These are phyloP conservation scores for Plutella xylostella DNA, from an alignment of 2,888 invertebrate genomes.

Conservation along the genomic window DNA sequence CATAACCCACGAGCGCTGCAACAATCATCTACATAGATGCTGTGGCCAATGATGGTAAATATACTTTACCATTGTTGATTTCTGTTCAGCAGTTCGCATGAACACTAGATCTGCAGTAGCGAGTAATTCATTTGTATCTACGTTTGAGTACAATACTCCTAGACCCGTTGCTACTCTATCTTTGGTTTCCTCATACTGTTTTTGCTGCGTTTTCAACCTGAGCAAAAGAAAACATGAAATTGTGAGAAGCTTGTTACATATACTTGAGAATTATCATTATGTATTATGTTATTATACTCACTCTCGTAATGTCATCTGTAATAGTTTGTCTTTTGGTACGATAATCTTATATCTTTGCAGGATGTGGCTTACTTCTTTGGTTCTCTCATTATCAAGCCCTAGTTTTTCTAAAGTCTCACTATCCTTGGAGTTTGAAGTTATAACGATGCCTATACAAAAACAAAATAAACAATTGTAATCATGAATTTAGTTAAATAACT, in stretches of 20 bases:
- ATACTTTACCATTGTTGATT: conserved; percentile 5
- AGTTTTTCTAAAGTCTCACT: neutral
- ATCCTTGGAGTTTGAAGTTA: neutral
- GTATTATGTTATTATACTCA: neutral
- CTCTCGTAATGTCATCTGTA: neutral
- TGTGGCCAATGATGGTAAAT: too few relatives aligned
- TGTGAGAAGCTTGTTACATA: neutral
- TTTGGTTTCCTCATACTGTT: neutral
- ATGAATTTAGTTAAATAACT: neutral
- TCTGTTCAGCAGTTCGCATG: conserved; percentile 3
- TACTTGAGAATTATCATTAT: neutral
- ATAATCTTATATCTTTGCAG: neutral
- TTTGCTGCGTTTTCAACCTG: conserved; percentile 2
- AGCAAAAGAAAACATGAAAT: neutral
- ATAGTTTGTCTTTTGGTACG: neutral
- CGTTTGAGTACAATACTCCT: neutral
- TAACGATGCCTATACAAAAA: neutral
- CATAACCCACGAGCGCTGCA: too few relatives aligned
- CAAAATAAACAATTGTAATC: neutral
- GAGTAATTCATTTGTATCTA: conserved; percentile 3
- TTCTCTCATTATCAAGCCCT: neutral
- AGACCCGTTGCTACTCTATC: neutral
- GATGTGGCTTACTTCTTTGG: neutral
- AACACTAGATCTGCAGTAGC: conserved; percentile 5
- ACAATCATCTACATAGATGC: too few relatives aligned